These are phyloP conservation scores for Tragulus kanchil DNA, from an alignment of 2,113 vertebrate species.

Conservation along the genomic window DNA sequence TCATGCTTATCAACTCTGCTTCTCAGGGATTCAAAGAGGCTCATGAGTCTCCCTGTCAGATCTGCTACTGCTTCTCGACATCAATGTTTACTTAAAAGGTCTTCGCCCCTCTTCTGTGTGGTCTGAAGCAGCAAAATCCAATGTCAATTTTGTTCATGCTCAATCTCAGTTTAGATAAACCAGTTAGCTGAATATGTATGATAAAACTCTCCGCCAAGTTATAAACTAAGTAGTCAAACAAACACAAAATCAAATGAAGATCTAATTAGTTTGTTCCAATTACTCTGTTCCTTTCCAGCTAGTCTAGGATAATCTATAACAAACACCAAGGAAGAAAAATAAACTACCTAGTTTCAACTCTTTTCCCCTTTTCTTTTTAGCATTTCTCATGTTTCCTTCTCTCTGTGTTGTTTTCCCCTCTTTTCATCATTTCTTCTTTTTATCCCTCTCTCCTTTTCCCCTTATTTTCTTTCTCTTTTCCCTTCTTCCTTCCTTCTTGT, in stretches of 20 bases:
- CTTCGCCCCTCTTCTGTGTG: constrained; percentile 58
- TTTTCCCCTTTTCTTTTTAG: neutral
- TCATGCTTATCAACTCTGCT: neutral
- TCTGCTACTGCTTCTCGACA: constrained; percentile 14
- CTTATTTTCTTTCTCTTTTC: neutral
- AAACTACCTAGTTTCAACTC: constrained; percentile 28
- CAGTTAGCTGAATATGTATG: neutral
- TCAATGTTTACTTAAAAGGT: neutral
- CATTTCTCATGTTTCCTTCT: neutral
- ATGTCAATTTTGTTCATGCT: constrained; percentile 20
- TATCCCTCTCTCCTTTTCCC: neutral
- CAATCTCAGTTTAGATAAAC: constrained; percentile 70
- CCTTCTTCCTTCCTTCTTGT: neutral
- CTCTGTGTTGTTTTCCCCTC: neutral
- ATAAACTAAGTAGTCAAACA: constrained; percentile 66
- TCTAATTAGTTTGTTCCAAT: constrained; percentile 69
- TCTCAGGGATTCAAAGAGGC: neutral
- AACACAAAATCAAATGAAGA: constrained; percentile 49
- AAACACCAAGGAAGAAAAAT: neutral
- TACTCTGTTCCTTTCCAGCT: neutral
- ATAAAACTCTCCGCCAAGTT: constrained; percentile 64
- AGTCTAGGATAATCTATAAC: neutral
- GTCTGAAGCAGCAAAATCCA: constrained; percentile 55
- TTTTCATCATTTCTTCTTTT: neutral
- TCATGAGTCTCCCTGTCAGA: neutral